phyloP scores from a whole-genome alignment of 1,140 invertebrate genomes.

The Platyscapa corneri region DNA sequence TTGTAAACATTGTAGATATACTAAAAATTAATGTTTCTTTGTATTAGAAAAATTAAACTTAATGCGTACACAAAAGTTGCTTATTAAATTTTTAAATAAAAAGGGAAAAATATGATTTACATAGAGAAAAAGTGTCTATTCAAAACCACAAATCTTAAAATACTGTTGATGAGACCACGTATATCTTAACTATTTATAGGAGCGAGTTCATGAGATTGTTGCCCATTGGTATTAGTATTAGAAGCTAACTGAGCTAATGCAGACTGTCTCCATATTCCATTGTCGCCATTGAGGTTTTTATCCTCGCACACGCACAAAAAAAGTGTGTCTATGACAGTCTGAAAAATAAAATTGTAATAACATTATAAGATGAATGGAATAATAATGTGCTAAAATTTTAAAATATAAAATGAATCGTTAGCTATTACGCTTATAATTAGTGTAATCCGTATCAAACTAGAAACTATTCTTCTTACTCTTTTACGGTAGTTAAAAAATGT shows the following conservation, averaged over 20 bases:
- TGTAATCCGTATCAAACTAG: no score
- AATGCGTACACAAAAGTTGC: neutral
- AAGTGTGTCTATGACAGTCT: conserved; percentile 96
- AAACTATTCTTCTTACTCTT: no score
- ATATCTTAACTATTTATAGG: conserved; percentile 63
- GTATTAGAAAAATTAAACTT: neutral
- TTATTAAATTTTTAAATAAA: neutral
- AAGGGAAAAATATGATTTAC: neutral
- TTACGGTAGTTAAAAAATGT: no score
- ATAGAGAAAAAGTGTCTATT: neutral
- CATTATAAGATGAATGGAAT: no score
- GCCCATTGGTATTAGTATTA: conserved; percentile 66
- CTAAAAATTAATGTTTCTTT: neutral
- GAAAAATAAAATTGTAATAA: conserved; percentile 57
- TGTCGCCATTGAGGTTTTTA: conserved; percentile 77
- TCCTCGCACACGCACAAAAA: conserved; percentile 97
- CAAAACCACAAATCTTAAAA: neutral
- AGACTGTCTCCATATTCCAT: conserved; percentile 79
- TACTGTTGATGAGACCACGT: neutral
- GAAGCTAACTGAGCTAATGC: conserved; percentile 77
- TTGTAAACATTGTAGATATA: neutral
- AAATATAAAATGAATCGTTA: no score
- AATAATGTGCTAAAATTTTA: no score
- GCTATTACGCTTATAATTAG: no score
- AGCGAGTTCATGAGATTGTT: conserved; percentile 69